Base-by-base conservation (phyloP, 2,888 invertebrate genomes). In the Drosophila infuscata region DNA sequence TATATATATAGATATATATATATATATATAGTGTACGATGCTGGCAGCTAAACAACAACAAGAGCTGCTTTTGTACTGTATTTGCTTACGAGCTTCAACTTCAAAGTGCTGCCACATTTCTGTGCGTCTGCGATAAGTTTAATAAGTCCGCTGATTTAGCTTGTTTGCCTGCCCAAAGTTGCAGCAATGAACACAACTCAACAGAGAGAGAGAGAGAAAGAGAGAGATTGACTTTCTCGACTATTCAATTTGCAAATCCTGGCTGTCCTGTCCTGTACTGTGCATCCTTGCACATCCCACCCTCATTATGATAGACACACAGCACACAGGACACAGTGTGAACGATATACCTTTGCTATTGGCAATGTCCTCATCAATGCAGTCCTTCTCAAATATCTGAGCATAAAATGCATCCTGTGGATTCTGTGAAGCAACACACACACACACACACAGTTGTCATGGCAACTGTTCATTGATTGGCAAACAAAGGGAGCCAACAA, bases 21-120 rank as follows among this genome's bases (percentile, higher is more conserved):
- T 41, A n/a, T 41, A 41, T 33, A n/a, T 36, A 29, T 25, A 25
- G 20, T 59, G 29, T 46, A 56, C 25, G 25, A 25, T 25, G 25
- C 25, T 25, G 25, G 25, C 25, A 25, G 49, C 64, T 46, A 54
- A 70, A 49, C 41, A 65, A 61, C 48, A 58, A 53, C 43, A 63
- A 57, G 54, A 59, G 64, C 41, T 54, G 60, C 62, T 65, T 59
- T 66, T 78, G 64, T 67, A 29, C 36, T 41, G 29, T 9, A 70
- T 67, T 75, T 75, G 77, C 69, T 67, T 65, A 63, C 70, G 52
- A 73, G 53, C 58, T 29, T 29, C 49, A 56, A 59, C 63, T 68
- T 73, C 67, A 68, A 70, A 65, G 57, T 70, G 66, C 52, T 72
- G 3, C 66, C 41, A 33, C 56, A 17, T 20, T 32, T 33, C 49